Conservation (phyloP, 2,888 invertebrate genomes). For the Xestoiulus laeticollis region DNA sequence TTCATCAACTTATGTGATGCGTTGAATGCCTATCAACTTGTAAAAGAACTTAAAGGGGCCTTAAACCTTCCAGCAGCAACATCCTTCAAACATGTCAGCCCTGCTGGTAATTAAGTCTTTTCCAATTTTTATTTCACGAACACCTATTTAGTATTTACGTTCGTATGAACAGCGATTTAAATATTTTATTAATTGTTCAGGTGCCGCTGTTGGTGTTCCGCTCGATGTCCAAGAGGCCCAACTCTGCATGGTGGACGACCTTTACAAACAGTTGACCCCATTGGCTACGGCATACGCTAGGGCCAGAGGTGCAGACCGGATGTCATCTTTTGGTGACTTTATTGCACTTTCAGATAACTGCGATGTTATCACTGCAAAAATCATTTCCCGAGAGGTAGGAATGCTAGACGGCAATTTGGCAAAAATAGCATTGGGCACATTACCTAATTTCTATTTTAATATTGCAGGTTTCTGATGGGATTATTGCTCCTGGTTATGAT, state of each 20-base stretch:
- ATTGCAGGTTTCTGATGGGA: conserved; percentile 93
- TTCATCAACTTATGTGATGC: conserved; percentile 98
- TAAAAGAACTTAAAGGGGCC: conserved; percentile 83
- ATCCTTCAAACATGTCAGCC: conserved; percentile 98
- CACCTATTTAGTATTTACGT: background rate
- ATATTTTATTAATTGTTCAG: conserved; percentile 64
- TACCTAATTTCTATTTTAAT: conserved; percentile 6
- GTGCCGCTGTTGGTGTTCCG: conserved; percentile 87
- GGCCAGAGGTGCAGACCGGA: conserved; percentile 94
- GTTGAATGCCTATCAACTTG: conserved; percentile 96
- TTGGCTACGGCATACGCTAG: conserved; percentile 92
- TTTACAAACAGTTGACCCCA: conserved; percentile 77
- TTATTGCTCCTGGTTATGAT: conserved; percentile 92
- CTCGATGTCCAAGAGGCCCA: conserved; percentile 79
- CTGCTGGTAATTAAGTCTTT: conserved; percentile 72
- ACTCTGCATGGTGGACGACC: conserved; percentile 92
- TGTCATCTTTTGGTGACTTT: conserved; percentile 99
- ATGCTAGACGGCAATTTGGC: background rate
- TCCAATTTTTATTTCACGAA: background rate
- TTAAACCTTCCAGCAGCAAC: conserved; percentile 88
- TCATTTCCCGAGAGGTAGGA: conserved; percentile 78
- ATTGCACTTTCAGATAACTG: conserved; percentile 92
- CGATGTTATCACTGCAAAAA: conserved; percentile 87
- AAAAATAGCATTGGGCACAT: background rate
- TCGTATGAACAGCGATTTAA: background rate